Conservation (phyloP, 2,888 invertebrate genomes). For the Idaea straminata region DNA sequence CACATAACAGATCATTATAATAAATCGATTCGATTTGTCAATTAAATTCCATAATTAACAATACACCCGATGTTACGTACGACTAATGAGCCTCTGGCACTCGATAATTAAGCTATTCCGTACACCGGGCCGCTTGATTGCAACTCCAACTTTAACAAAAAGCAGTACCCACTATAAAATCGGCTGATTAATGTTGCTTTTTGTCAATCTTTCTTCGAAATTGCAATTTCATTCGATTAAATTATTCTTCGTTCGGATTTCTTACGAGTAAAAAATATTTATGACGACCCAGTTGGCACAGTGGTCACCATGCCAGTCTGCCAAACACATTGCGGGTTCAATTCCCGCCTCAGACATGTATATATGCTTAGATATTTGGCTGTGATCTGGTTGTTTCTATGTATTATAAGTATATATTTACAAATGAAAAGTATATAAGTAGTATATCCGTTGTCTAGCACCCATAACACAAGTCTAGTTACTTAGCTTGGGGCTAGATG, state of each 20-base stretch:
- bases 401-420: too few species aligned
- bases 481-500: too few species aligned
- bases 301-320: too few species aligned
- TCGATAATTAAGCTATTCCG: not conserved
- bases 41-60: not conserved
- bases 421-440: too few species aligned
- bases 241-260: not conserved
- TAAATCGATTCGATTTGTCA: not conserved
- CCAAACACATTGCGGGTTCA: too few species aligned
- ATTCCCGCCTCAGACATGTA: too few species aligned
- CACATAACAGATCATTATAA: too few species aligned
- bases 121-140: not conserved
- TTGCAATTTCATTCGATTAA: constrained; percentile 1
- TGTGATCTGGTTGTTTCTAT: too few species aligned
- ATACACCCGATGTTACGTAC: not conserved
- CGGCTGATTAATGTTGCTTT: not conserved
- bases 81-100: not conserved
- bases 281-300: too few species aligned
- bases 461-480: too few species aligned
- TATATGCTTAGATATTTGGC: too few species aligned
- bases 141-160: not conserved
- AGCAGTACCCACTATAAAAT: not conserved
- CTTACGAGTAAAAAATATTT: not conserved
- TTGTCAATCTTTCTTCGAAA: not conserved
- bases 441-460: too few species aligned